Percentiles rank a stretch among this genome's conserved stretches.
Evolutionary conservation across 2,113 vertebrate genomes (phyloP).

Genomic region (Hypocryptadius cinnamomeus): DNA sequence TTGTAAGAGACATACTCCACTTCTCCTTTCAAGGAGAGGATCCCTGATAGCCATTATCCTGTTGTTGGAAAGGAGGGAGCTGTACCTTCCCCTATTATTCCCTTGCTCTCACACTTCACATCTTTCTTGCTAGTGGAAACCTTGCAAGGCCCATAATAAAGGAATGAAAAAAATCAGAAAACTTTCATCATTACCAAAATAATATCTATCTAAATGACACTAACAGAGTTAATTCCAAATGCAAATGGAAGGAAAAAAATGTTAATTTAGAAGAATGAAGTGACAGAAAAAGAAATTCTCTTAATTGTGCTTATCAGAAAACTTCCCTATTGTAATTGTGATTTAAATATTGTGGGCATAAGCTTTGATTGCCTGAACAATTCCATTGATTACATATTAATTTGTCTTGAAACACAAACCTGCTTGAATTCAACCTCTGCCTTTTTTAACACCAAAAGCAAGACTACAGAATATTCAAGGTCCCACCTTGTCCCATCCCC

Average conservation of each 20-base stretch:
- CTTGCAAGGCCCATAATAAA: background rate
- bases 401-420: background rate
- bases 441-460: background rate
- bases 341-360: background rate
- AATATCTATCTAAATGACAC: background rate
- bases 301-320: background rate
- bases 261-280: background rate
- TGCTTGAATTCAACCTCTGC: background rate
- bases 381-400: background rate
- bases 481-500: background rate
- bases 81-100: background rate
- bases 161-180: background rate
- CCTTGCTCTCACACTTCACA: background rate
- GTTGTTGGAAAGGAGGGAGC: background rate
- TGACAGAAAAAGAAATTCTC: background rate
- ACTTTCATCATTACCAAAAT: background rate
- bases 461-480: background rate
- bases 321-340: background rate
- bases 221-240: background rate
- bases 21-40: background rate
- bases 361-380: background rate
- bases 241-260: background rate
- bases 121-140: background rate
- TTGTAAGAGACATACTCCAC: background rate
- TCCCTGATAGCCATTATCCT: background rate